phyloP scores from a whole-genome alignment of 2,888 invertebrate genomes.

The Lepidocyrtinus sp. region DNA sequence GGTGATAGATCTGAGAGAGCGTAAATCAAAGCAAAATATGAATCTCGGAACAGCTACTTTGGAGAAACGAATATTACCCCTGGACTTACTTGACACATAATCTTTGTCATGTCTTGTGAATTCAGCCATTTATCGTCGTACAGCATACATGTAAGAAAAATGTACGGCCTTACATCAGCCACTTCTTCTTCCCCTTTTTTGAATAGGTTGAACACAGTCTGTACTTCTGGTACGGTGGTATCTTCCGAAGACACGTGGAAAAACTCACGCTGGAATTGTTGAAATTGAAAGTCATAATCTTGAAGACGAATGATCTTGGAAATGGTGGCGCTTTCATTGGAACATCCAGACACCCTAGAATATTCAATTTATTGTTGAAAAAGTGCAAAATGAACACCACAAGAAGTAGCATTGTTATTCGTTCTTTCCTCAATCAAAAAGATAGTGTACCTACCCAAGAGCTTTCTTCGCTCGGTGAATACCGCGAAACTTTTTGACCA shows the following conservation, averaged over 20 bases:
- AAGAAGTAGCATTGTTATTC: too few relatives aligned
- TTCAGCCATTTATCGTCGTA: slow-evolving; percentile 34
- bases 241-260: slow-evolving; percentile 66
- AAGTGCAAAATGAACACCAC: neutral
- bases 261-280: slow-evolving; percentile 38
- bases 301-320: neutral
- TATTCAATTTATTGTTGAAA: neutral
- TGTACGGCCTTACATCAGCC: slow-evolving; percentile 86
- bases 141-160: slow-evolving; percentile 72
- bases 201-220: slow-evolving; percentile 80
- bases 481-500: slow-evolving; percentile 32
- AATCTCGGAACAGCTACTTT: too few relatives aligned
- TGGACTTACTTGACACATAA: slow-evolving; percentile 24
- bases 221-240: slow-evolving; percentile 74
- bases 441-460: slow-evolving; percentile 24
- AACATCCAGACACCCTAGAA: slow-evolving; percentile 28
- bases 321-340: neutral
- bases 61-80: too few relatives aligned
- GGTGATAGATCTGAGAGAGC: slow-evolving; percentile 55
- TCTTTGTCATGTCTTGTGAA: neutral
- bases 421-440: too few relatives aligned
- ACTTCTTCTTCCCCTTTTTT: slow-evolving; percentile 73
- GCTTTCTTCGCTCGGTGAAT: slow-evolving; percentile 42
- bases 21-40: neutral
- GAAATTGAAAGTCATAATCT: slow-evolving; percentile 11